Evolutionary conservation across 2,888 invertebrate genomes (phyloP).

Genomic region (Drosophila parthenogenetica): DNA sequence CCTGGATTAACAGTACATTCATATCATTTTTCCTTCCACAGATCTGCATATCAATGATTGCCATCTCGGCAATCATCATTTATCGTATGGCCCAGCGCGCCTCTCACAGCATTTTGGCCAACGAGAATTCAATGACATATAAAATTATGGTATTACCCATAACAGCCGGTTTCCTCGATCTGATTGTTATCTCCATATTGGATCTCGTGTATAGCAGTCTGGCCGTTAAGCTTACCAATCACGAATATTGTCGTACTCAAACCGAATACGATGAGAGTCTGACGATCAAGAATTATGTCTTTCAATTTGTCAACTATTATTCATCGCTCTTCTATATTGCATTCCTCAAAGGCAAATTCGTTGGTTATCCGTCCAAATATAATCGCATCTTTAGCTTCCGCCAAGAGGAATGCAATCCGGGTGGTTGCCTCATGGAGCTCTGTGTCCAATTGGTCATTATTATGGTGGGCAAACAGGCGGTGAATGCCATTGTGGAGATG

Average conservation of each 20-base stretch:
- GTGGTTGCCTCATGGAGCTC: conserved; percentile 94
- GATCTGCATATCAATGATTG: conserved; percentile 89
- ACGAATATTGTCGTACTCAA: conserved; percentile 92
- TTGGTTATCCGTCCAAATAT: conserved; percentile 92
- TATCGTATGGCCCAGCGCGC: conserved; percentile 90
- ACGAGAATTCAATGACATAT: conserved; percentile 86
- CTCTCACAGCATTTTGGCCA: conserved; percentile 86
- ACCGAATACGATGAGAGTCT: conserved; percentile 94
- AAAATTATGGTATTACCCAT: conserved; percentile 89
- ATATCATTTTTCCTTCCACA: conserved; percentile 76
- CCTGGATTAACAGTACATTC: not conserved
- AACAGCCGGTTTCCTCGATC: conserved; percentile 92
- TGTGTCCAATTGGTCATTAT: conserved; percentile 94
- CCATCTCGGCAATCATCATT: conserved; percentile 91
- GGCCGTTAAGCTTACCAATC: conserved; percentile 89
- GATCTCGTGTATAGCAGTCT: conserved; percentile 89
- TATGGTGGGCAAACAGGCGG: conserved; percentile 94
- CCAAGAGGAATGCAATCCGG: conserved; percentile 93
- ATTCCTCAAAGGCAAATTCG: conserved; percentile 91
- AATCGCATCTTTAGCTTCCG: conserved; percentile 89
- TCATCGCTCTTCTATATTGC: conserved; percentile 94
- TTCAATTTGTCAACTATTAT: conserved; percentile 96
- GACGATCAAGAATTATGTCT: conserved; percentile 93
- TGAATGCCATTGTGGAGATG: conserved; percentile 92
- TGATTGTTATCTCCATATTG: conserved; percentile 90